Conservation (phyloP, 2,888 invertebrate genomes). For the Acrobasis suavella region DNA sequence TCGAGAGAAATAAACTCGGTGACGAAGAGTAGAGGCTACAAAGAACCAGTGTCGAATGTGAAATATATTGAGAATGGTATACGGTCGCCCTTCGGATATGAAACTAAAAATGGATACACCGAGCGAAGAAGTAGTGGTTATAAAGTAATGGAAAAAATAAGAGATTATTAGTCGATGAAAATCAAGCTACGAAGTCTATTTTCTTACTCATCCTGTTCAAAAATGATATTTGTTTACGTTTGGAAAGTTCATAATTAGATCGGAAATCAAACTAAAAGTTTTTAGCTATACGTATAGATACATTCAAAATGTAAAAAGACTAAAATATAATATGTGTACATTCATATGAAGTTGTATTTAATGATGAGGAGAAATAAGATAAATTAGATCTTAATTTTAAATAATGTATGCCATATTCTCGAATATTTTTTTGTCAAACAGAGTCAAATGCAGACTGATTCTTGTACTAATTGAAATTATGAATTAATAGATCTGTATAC, state of each 20-base stretch:
- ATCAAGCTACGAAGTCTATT: slow-evolving; percentile 23
- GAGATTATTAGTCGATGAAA: slow-evolving; percentile 67
- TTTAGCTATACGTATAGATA: too few relatives aligned
- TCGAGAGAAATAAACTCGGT: slow-evolving; percentile 87
- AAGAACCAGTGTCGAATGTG: slow-evolving; percentile 70
- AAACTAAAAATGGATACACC: slow-evolving; percentile 66
- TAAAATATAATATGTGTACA: too few relatives aligned
- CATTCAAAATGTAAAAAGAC: too few relatives aligned
- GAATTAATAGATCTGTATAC: slow-evolving; percentile 56
- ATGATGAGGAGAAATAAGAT: not conserved
- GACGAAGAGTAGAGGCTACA: slow-evolving; percentile 84
- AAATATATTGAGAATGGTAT: slow-evolving; percentile 82
- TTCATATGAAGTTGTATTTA: too few relatives aligned
- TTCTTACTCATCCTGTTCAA: not conserved
- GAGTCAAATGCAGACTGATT: slow-evolving; percentile 73
- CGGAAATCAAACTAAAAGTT: not conserved
- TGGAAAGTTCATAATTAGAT: not conserved
- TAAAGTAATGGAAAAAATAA: slow-evolving; percentile 72
- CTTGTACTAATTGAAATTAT: slow-evolving; percentile 48
- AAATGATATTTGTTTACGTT: not conserved
- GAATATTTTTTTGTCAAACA: slow-evolving; percentile 48
- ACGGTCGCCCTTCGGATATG: slow-evolving; percentile 62
- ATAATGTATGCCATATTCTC: slow-evolving; percentile 63
- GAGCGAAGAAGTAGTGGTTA: slow-evolving; percentile 75
- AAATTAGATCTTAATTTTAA: slow-evolving; percentile 33